Base-by-base conservation (phyloP, 2,888 invertebrate species). In the Philopedon plagiatum region DNA sequence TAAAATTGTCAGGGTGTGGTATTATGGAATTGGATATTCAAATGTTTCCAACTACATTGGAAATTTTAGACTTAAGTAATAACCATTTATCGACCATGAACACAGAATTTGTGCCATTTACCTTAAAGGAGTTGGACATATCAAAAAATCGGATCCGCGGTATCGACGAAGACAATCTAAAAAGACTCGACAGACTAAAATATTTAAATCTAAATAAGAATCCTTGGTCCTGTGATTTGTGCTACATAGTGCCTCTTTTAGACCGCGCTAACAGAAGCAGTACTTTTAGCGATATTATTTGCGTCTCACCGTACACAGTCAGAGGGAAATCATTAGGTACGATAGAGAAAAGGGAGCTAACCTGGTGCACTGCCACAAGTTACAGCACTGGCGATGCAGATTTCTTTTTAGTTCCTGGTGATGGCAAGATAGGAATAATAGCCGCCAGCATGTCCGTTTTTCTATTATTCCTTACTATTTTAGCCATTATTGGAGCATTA, bases 131-230 rank as follows among this genome's bases (percentile, higher is more conserved):
- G 79, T 85, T 94, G 73, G 93, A 94, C 84, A 85, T 94, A 78
- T 93, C 93, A 11, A 87, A 90, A 76, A 95, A 95, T 85, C 88
- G 89, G 80, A 87, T 94, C 78, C 88, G 90, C 74, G 90, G 91
- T 41, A 86, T 93, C 54, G 89, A 89, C 66, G 85, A 87, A 29
- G 86, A 87, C 0, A 82, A 87, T 18, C 82, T 91, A n/a, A 76
- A 77, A 18, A 76, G 75, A 49, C 76, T 85, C 3, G 83, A 84
- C 60, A 76, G 74, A n/a, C 73, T 82, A 19, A 75, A 75, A 34
- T 71, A 67, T 34, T 70, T 84, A 32, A 86, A 88, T 78, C 83
- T 93, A 71, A 86, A 89, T 21, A 87, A 87, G 62, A 93, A 93
- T 81, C 88, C 88, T 13, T 93, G 92, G 91, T 87, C 89, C 9